A percentile compares a stretch with the other conserved stretches of the same genome.
These are phyloP conservation scores for Drosophila melanosoma DNA, from an alignment of 2,888 invertebrate species.

Conservation along the genomic window DNA sequence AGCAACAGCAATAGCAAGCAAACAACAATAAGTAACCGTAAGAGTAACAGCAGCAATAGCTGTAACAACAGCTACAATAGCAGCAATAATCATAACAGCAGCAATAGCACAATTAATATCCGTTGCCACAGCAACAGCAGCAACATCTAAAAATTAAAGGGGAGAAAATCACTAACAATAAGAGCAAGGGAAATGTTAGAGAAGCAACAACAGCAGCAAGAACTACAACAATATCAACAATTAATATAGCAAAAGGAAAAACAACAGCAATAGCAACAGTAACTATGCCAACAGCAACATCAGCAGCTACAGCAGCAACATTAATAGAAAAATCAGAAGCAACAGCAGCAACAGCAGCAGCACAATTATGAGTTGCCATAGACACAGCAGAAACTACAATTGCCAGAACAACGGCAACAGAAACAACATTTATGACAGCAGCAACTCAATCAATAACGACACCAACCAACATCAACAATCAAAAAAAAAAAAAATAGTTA, in stretches of 20 bases:
- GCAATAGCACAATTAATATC: not conserved
- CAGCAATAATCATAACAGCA: not conserved
- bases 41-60: not conserved
- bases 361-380: not conserved
- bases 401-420: not conserved
- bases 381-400: not conserved
- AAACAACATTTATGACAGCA: conserved; percentile 1
- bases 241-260: too few species aligned
- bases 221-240: not conserved
- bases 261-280: not conserved
- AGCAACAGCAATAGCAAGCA: not conserved
- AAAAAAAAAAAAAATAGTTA: not conserved
- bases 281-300: not conserved
- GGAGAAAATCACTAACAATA: not conserved
- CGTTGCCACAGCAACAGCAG: not conserved
- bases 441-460: not conserved
- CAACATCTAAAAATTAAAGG: not conserved
- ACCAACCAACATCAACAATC: not conserved
- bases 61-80: not conserved
- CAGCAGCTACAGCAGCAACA: not conserved
- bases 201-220: not conserved
- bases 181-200: not conserved
- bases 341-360: not conserved
- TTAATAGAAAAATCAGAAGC: not conserved
- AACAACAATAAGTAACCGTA: not conserved